phyloP scores from a whole-genome alignment of 1,140 invertebrate species.

The Microvelia longipes region DNA sequence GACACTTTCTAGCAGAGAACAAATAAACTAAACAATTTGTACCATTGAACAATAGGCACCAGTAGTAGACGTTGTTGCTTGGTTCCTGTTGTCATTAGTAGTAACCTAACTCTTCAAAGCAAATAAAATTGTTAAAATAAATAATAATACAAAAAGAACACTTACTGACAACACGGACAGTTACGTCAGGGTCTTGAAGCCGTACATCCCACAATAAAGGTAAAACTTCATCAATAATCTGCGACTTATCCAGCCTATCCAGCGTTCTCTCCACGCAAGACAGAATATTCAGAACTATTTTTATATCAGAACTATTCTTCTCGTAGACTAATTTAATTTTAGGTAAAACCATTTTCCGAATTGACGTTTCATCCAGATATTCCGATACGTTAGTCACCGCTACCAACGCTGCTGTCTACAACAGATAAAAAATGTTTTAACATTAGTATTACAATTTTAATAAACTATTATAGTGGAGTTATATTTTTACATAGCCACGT shows the following conservation, averaged over 20 bases:
- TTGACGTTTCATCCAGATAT: conserved; percentile 65
- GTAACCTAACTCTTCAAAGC: too few species aligned
- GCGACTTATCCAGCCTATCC: conserved; percentile 66
- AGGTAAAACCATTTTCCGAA: conserved; percentile 66
- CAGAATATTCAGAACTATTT: conserved; percentile 58
- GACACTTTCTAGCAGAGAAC: too few species aligned
- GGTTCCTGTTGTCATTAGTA: too few species aligned
- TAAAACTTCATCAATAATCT: conserved; percentile 82
- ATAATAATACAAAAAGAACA: too few species aligned
- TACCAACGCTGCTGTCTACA: conserved; percentile 72
- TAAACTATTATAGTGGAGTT: not conserved
- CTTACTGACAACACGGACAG: conserved; percentile 68
- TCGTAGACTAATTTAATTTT: conserved; percentile 78
- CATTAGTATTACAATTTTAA: conserved; percentile 3
- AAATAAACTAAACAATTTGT: too few species aligned
- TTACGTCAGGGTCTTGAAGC: conserved; percentile 68
- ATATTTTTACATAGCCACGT: too few species aligned
- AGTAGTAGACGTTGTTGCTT: too few species aligned
- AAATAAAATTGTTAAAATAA: too few species aligned
- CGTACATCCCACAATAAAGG: conserved; percentile 76
- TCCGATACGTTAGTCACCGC: conserved; percentile 74
- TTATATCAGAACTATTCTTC: conserved; percentile 61
- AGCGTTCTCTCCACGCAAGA: conserved; percentile 62
- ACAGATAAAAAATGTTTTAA: conserved; percentile 12
- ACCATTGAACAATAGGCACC: too few species aligned